Evolutionary conservation across 2,888 invertebrate genomes (phyloP).

Genomic region (Seira musarum): DNA sequence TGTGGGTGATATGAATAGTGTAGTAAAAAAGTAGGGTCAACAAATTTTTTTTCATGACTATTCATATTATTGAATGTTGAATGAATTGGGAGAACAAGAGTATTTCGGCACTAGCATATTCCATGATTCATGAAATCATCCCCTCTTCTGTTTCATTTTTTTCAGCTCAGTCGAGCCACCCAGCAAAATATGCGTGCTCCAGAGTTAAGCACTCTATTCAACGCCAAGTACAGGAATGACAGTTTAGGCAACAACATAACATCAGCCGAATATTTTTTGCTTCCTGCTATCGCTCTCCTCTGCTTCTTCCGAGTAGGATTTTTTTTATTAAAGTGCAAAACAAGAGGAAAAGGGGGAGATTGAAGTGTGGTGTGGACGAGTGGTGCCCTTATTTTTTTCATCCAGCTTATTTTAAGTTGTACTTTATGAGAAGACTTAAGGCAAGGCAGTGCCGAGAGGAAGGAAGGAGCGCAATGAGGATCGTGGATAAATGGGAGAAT

Average conservation of each 20-base stretch:
- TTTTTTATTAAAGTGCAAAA: not conserved
- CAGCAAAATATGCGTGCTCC: not conserved
- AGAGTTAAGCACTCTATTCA: not conserved
- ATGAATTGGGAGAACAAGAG: not conserved
- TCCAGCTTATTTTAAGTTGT: too few species aligned
- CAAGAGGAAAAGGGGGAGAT: not conserved
- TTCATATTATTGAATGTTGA: not conserved
- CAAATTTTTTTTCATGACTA: not conserved
- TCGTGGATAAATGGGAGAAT: not conserved
- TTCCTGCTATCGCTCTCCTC: too few species aligned
- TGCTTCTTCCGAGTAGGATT: too few species aligned
- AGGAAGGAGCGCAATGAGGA: too few species aligned
- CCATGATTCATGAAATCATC: not conserved
- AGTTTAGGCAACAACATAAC: not conserved
- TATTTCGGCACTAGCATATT: not conserved
- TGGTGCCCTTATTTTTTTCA: not conserved
- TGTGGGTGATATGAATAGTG: too few species aligned
- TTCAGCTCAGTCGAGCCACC: not conserved
- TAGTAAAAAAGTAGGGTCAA: not conserved
- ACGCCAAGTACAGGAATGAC: not conserved
- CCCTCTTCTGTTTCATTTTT: not conserved
- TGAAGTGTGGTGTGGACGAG: not conserved
- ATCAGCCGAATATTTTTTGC: too few species aligned
- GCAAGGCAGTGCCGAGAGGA: too few species aligned
- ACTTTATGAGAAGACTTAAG: too few species aligned